phyloP scores from a whole-genome alignment of 1,140 invertebrate genomes.

The Choristoneura fumiferana region DNA sequence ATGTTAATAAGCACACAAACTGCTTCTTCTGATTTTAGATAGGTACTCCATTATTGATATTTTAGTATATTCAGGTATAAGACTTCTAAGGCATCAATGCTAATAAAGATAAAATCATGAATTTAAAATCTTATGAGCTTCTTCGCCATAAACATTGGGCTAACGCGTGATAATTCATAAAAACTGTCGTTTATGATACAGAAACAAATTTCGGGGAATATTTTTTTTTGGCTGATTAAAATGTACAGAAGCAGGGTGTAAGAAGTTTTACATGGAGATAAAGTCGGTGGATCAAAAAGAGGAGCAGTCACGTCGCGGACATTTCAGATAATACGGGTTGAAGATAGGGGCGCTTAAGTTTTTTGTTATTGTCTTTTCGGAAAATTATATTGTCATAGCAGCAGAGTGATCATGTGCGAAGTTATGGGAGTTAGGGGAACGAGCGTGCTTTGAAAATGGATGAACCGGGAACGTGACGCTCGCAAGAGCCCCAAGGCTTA shows the following conservation, averaged over 20 bases:
- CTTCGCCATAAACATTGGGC: constrained; percentile 36
- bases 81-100: background rate
- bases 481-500: too few relatives aligned
- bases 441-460: constrained; percentile 50
- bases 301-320: constrained; percentile 60
- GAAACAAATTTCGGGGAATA: constrained; percentile 66
- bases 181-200: constrained; percentile 50
- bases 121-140: background rate
- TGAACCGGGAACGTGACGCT: constrained; percentile 22
- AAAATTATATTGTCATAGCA: constrained; percentile 56
- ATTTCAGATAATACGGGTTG: constrained; percentile 61
- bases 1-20: too few relatives aligned
- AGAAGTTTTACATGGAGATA: constrained; percentile 63
- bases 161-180: constrained; percentile 47
- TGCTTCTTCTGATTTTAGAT: background rate
- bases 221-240: constrained; percentile 65
- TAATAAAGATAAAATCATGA: constrained; percentile 16
- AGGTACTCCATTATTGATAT: background rate
- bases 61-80: background rate
- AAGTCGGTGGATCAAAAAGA: constrained; percentile 67
- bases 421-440: constrained; percentile 29
- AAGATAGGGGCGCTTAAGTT: constrained; percentile 67
- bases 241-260: constrained; percentile 67
- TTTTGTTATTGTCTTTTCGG: constrained; percentile 65
- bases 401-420: constrained; percentile 59